phyloP scores from a whole-genome alignment of 2,113 vertebrate species.

The Carassius auratus region DNA sequence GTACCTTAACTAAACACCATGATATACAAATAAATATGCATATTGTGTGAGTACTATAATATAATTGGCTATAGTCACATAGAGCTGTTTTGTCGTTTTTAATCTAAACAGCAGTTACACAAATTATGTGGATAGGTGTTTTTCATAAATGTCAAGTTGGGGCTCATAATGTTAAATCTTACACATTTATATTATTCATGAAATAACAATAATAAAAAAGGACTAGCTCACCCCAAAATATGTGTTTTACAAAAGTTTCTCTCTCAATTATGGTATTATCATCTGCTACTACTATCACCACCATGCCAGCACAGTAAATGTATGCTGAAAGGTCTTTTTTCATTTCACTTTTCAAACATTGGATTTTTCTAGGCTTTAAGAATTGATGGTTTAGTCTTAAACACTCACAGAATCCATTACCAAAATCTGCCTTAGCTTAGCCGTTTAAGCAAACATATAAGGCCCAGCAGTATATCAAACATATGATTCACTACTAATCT shows the following conservation, averaged over 20 bases:
- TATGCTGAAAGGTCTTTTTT: not conserved
- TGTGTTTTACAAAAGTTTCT: no score
- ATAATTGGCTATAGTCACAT: not conserved
- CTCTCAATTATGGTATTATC: not conserved
- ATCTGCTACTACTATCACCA: no score
- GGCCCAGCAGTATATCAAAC: not conserved
- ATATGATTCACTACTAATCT: constrained; percentile 14
- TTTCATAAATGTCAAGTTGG: not conserved
- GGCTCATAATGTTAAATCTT: not conserved
- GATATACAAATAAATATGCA: not conserved
- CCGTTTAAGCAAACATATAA: constrained; percentile 13
- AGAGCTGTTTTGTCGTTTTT: no score
- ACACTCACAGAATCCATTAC: constrained; percentile 25
- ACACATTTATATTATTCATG: not conserved
- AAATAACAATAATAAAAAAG: no score
- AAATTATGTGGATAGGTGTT: not conserved
- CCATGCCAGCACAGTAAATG: no score
- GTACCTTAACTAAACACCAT: not conserved
- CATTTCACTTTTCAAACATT: not conserved
- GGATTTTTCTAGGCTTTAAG: not conserved
- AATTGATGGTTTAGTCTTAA: constrained; percentile 23
- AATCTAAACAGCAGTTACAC: no score
- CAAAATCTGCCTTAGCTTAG: constrained; percentile 19
- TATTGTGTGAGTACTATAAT: not conserved
- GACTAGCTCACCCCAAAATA: no score